Evolutionary conservation across 2,888 invertebrate species (phyloP), one percentile per base, ranked within the genome.

Genomic region (Leptinotarsa rubiginosa): DNA sequence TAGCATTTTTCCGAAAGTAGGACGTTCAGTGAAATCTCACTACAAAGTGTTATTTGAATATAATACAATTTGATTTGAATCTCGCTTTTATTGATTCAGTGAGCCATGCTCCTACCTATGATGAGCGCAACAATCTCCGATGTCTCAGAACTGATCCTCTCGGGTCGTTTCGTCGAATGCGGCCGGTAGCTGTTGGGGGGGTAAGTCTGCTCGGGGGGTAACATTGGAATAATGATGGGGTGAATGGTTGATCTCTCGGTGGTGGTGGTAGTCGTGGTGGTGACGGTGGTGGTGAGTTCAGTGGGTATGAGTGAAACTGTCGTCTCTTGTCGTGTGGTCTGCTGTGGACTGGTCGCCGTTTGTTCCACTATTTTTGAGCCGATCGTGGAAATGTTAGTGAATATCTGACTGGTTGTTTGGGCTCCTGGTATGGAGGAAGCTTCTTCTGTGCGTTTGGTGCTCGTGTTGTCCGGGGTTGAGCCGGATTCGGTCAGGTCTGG

Each of bases 121-220:
- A 96, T 93, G 83, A 96, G 89, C 5, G 94, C 94, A 0, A 93
- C 92, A 83, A 92, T 92, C 84, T 93, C 93, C 50, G 93, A 93
- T 70, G 92, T 92, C 82, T 93, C 93, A 15, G 93, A 92, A 75
- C 90, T 92, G 78, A 92, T 91, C 77, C 91, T 87, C 65, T 90
- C 89, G 65, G 84, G 81, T 65, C 85, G 83, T 70, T 84, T 87
- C 20, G 87, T 86, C 3, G 87, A 84, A 41, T 64, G 70, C 4
- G 77, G 75, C 12, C 65, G 68, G 49, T 56, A 56, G 22, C 54
- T 73, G 49, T 69, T 50, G 5, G 50, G 47, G 12, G 52, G 67
- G 47, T 69, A 69, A 7, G 56, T 74, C 18, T 22, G 70, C 64
- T 71, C 75, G 47, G 73, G 75, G 22, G 65, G 71, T 52, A 65